Evolutionary conservation across 2,113 vertebrate species (phyloP), one percentile per base, ranked within the genome.

Genomic region (Engraulis encrasicolus): DNA sequence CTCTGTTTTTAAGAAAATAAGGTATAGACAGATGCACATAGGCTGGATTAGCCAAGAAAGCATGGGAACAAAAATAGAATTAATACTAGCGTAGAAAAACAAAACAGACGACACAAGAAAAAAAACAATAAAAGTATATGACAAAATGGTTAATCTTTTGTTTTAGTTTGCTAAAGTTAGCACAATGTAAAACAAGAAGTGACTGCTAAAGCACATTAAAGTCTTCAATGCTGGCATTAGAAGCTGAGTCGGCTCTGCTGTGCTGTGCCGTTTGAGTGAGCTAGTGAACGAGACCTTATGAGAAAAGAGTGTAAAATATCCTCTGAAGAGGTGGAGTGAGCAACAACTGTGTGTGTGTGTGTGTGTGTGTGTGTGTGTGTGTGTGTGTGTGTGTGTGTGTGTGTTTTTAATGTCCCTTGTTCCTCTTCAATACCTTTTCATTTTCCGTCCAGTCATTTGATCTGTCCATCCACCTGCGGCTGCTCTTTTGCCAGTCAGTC

Each of bases 11-110:
- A 61, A 40, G 78, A 36, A 49, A 74, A 36, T 27, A 38, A 78
- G 17, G 38, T 45, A 66, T 66, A 23, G 58, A 66, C 58, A 66
- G 58, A 66, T 66, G 77, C 81, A 87, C 27, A 78, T 74, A 81
- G 27, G 23, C 45, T 23, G 31, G 58, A 66, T 66, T 66, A 66
- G 31, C 27, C 58, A 66, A 3, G 6, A 31, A 31, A 11, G n/a
- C n/a, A n/a, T n/a, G 58, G 12, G 23, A 66, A 7, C 27, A 20
- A 18, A 27, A 45, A 52, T 1, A 52, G n/a, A 48, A 78, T 58
- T 27, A 66, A 66, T 11, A 7, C 23, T 9, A 66, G n/a, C n/a
- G 23, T 66, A 14, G 6, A 61, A 61, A 61, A 61, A 66, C 1
- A 66, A 31, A 66, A n/a, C n/a, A 58, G 18, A 20, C 4, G 23